Percentiles rank a stretch among this genome's conserved stretches.
Evolutionary conservation across 92 coral and sea anemone species (phyloP).

Genomic region (Palythoa grandis): DNA sequence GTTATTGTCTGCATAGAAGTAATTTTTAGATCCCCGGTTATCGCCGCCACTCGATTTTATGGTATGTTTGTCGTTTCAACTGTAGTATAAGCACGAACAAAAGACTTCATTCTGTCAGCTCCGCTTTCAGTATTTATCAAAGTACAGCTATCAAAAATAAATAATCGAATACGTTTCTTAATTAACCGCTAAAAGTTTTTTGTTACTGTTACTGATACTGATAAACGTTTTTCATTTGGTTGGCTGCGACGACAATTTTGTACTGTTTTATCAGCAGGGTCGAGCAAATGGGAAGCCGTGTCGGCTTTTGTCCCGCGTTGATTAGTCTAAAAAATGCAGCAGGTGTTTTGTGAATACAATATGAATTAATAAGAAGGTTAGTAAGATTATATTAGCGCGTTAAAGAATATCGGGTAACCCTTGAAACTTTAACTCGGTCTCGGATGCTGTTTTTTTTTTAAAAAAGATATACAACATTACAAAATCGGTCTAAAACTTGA

Average conservation of each 20-base stretch:
- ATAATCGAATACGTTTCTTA: background rate
- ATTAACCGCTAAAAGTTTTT: background rate
- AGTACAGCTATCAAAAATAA: background rate
- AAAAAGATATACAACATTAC: too few species aligned
- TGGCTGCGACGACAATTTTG: background rate
- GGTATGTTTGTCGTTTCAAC: background rate
- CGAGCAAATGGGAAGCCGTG: background rate
- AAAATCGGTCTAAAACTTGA: too few species aligned
- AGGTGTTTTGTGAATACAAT: background rate
- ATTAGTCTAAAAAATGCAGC: background rate
- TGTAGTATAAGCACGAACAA: background rate
- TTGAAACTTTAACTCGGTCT: too few species aligned
- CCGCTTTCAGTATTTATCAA: background rate
- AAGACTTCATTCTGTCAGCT: background rate
- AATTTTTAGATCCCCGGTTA: background rate
- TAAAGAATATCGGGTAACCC: too few species aligned
- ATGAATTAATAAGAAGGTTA: background rate
- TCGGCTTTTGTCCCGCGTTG: background rate
- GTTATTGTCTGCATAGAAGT: background rate
- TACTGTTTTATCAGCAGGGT: background rate
- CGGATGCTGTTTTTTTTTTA: too few species aligned
- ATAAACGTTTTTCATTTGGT: background rate
- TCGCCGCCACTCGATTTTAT: background rate
- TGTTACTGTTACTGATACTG: background rate
- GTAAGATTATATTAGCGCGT: background rate